Percentiles rank a stretch among this genome's conserved stretches.
Conservation (phyloP, 1,140 invertebrate species). For the Meloidogyne exigua region DNA sequence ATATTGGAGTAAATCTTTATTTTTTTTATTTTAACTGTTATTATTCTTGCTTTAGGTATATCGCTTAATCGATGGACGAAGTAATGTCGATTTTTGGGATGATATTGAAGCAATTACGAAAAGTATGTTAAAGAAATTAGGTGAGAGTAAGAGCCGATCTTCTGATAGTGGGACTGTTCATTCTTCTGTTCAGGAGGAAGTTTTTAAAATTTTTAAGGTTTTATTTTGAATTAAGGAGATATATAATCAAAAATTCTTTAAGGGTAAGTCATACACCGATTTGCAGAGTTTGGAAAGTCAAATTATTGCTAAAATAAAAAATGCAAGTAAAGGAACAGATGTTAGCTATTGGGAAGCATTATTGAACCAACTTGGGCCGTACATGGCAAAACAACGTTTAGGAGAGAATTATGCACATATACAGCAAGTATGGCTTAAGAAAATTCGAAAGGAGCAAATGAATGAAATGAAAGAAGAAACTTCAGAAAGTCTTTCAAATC, state of each 20-base stretch:
- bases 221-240: slow-evolving; percentile 9
- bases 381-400: slow-evolving; percentile 86
- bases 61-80: slow-evolving; percentile 71
- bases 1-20: slow-evolving; percentile 77
- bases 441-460: slow-evolving; percentile 77
- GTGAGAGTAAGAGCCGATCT: slow-evolving; percentile 70
- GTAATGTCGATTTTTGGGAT: slow-evolving; percentile 90
- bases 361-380: slow-evolving; percentile 85
- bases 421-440: slow-evolving; percentile 80
- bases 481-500: not conserved
- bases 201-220: slow-evolving; percentile 80
- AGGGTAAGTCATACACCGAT: slow-evolving; percentile 77
- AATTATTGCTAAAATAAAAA: slow-evolving; percentile 83
- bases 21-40: not conserved
- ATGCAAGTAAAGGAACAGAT: slow-evolving; percentile 83
- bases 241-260: slow-evolving; percentile 15
- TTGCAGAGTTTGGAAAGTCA: slow-evolving; percentile 72
- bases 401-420: slow-evolving; percentile 88
- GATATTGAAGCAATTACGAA: slow-evolving; percentile 93
- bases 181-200: slow-evolving; percentile 83
- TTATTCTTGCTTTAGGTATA: slow-evolving; percentile 42
- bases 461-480: slow-evolving; percentile 22
- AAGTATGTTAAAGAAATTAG: slow-evolving; percentile 85
- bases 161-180: slow-evolving; percentile 75
- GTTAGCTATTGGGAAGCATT: slow-evolving; percentile 93